Base-by-base conservation (phyloP, 2,797 vertebrate species). In the Craterocephalus amniculus region DNA sequence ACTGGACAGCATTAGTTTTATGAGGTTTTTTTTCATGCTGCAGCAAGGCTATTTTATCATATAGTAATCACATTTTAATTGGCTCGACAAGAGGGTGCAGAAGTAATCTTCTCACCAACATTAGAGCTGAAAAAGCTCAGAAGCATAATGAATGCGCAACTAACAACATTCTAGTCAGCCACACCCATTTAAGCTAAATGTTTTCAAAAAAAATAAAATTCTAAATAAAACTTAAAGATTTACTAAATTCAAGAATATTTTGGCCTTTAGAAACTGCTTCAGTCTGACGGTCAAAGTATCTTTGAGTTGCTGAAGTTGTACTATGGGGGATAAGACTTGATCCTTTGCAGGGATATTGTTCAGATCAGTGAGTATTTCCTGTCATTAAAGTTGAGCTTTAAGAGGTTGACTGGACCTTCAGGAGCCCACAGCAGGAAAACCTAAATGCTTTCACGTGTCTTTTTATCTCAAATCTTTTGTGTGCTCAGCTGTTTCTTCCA, bases 401-500 rank as follows among this genome's bases (percentile, higher is more conserved):
- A 70, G 34, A 70, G 58, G 56, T 52, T 69, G 66, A 76, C 58
- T 52, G 63, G 74, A 63, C 69, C 29, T 51, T 31, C 26, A 67
- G 66, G 61, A 57, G 9, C 58, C 40, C 27, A 29, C 29, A 14
- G 12, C 40, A 66, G 63, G 48, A 79, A 83, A 81, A 55, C 29
- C 29, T 14, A 18, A 29, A 9, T 43, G 58, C 58, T 63, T 63
- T 70, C 27, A 67, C 34, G 49, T 79, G 76, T 73, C 6, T 59
- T 74, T 78, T 57, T 49, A 56, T 78, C 78, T 70, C 51, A 54
- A 61, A 58, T n/a, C 12, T 77, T 74, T 45, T 40, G 63, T 83
- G 79, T 79, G 72, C 65, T 75, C 76, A 73, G 80, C 63, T 63
- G 27, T 83, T 82, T 79, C 56, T 80, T 78, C 74, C 40, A 51